A percentile compares a stretch with the other conserved stretches of the same genome.
These are phyloP conservation scores for Chloropsis cyanopogon DNA, from an alignment of 2,113 vertebrate genomes.

Conservation along the genomic window DNA sequence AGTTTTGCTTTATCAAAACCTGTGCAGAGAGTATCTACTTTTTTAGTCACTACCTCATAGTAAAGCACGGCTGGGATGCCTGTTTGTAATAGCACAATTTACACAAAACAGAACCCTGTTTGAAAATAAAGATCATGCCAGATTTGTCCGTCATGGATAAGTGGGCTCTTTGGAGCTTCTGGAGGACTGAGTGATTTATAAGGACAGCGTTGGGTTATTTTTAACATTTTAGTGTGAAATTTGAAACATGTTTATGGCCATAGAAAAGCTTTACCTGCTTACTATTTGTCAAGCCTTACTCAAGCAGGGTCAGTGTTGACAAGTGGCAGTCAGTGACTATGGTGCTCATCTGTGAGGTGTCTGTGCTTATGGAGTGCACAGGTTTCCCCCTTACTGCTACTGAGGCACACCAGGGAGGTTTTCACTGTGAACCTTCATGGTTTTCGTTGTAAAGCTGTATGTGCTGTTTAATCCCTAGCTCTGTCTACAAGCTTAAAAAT, in stretches of 20 bases:
- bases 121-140: not conserved
- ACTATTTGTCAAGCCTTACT: not conserved
- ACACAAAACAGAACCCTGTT: not conserved
- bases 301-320: not conserved
- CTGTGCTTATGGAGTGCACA: not conserved
- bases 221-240: not conserved
- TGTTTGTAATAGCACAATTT: not conserved
- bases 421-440: not conserved
- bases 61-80: not conserved
- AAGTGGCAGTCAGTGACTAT: not conserved
- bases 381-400: not conserved
- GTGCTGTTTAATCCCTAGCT: not conserved
- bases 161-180: not conserved
- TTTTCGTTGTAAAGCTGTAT: not conserved
- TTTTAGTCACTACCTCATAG: not conserved
- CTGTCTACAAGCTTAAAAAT: not conserved
- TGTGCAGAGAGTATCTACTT: not conserved
- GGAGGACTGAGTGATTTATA: not conserved
- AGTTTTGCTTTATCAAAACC: not conserved
- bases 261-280: not conserved
- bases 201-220: not conserved
- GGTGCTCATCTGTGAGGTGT: accelerated
- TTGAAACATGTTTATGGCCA: not conserved
- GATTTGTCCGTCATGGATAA: not conserved
- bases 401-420: not conserved